phyloP scores from a whole-genome alignment of 2,888 invertebrate genomes.

The Drosophila anomalata region DNA sequence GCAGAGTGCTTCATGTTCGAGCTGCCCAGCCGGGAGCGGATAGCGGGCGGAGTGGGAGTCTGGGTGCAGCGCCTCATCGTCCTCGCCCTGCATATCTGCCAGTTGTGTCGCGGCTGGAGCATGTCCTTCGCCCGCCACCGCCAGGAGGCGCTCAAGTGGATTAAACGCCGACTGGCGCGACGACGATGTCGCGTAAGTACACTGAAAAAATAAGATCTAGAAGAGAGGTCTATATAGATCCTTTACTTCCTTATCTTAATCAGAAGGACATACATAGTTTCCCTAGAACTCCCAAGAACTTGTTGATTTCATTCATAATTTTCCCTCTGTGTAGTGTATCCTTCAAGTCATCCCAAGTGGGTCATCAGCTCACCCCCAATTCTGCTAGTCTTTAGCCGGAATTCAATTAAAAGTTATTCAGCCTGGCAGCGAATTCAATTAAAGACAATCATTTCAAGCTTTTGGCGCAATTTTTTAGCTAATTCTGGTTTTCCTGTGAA shows the following conservation, averaged over 20 bases:
- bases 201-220: background rate
- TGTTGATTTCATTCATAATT: background rate
- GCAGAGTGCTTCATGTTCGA: conserved; percentile 57
- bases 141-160: conserved; percentile 80
- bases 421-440: conserved; percentile 62
- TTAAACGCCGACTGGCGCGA: conserved; percentile 73
- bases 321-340: conserved; percentile 9
- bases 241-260: too few species aligned
- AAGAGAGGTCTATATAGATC: background rate
- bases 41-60: conserved; percentile 47
- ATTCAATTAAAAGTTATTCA: conserved; percentile 61
- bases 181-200: conserved; percentile 52
- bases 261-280: too few species aligned
- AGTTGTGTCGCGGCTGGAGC: conserved; percentile 66
- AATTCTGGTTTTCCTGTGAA: conserved; percentile 69
- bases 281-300: background rate
- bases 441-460: conserved; percentile 55
- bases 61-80: conserved; percentile 79
- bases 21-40: conserved; percentile 57
- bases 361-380: conserved; percentile 45
- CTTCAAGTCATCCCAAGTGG: conserved; percentile 39
- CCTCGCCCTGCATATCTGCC: conserved; percentile 73
- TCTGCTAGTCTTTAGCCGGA: conserved; percentile 35
- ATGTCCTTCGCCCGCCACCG: conserved; percentile 79
- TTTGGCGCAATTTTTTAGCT: conserved; percentile 61